Conservation (phyloP, 2,888 invertebrate species). For the Pollenia griseotomentosa region DNA sequence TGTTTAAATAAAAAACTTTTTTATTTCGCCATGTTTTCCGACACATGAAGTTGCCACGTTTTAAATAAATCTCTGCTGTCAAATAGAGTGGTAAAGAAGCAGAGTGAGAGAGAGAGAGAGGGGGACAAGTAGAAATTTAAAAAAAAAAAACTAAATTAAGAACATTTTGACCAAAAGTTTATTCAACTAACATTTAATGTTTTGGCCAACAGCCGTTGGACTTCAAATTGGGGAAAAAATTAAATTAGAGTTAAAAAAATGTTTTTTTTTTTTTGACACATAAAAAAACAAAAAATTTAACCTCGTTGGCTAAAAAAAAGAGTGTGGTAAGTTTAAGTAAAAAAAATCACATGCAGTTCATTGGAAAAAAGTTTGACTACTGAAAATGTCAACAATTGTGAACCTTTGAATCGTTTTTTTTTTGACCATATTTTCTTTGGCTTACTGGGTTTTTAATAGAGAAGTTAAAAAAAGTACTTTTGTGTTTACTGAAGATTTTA, state of each 20-base stretch:
- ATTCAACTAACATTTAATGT: constrained; percentile 65
- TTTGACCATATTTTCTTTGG: background rate
- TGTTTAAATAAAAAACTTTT: constrained; percentile 51
- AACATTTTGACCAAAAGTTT: constrained; percentile 65
- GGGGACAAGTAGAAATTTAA: background rate
- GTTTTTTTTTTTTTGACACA: background rate
- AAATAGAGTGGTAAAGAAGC: background rate
- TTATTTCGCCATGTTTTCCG: constrained; percentile 58
- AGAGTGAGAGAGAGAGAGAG: background rate
- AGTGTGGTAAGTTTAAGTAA: constrained; percentile 38
- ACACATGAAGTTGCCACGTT: constrained; percentile 47
- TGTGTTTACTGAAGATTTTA: too few species aligned
- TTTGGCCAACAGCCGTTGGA: constrained; percentile 64
- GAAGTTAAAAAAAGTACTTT: too few species aligned
- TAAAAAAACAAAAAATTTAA: background rate
- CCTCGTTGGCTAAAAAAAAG: constrained; percentile 17
- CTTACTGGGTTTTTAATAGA: background rate
- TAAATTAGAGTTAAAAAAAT: constrained; percentile 11
- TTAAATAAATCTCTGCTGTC: constrained; percentile 40
- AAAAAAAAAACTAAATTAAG: constrained; percentile 55
- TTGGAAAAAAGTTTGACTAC: constrained; percentile 36
- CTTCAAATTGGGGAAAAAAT: constrained; percentile 5
- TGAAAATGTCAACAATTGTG: constrained; percentile 68
- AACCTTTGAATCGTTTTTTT: constrained; percentile 51
- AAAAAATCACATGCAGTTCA: constrained; percentile 32